Evolutionary conservation across 2,888 invertebrate species (phyloP).

Genomic region (Malthinus flaveolus): DNA sequence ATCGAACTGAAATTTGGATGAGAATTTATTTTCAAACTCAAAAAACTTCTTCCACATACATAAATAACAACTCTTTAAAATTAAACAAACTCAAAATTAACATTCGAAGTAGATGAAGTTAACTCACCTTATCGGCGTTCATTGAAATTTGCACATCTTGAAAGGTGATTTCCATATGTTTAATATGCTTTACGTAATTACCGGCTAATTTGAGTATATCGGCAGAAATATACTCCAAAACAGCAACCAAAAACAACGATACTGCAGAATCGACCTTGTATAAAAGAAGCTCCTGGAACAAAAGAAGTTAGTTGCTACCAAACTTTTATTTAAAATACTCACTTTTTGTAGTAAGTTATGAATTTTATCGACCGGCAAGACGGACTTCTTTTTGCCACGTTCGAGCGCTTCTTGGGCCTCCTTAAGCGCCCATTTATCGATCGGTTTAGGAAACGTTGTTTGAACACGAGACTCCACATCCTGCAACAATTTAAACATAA

Average conservation of each 20-base stretch:
- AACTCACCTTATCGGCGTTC: conserved; percentile 91
- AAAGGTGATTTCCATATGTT: conserved; percentile 86
- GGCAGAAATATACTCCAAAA: conserved; percentile 92
- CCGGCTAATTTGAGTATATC: conserved; percentile 96
- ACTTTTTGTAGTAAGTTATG: conserved; percentile 85
- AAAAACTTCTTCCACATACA: neutral
- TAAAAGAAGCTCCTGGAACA: conserved; percentile 75
- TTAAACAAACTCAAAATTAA: neutral
- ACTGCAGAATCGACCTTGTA: conserved; percentile 89
- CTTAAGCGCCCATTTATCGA: conserved; percentile 89
- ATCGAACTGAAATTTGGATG: neutral
- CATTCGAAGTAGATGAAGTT: neutral
- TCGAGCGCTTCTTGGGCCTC: conserved; percentile 87
- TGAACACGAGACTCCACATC: conserved; percentile 94
- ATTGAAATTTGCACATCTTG: conserved; percentile 97
- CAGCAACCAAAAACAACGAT: conserved; percentile 87
- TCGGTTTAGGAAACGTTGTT: conserved; percentile 91
- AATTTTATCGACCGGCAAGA: conserved; percentile 83
- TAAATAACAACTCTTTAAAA: neutral
- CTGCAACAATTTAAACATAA: conserved; percentile 47
- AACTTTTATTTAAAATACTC: conserved; percentile 19
- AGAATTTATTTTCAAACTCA: neutral
- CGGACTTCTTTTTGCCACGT: conserved; percentile 76
- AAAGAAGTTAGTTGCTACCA: conserved; percentile 17
- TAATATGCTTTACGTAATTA: conserved; percentile 96